Base-by-base conservation (phyloP, 2,797 vertebrate genomes). In the Eospalax fontanierii region DNA sequence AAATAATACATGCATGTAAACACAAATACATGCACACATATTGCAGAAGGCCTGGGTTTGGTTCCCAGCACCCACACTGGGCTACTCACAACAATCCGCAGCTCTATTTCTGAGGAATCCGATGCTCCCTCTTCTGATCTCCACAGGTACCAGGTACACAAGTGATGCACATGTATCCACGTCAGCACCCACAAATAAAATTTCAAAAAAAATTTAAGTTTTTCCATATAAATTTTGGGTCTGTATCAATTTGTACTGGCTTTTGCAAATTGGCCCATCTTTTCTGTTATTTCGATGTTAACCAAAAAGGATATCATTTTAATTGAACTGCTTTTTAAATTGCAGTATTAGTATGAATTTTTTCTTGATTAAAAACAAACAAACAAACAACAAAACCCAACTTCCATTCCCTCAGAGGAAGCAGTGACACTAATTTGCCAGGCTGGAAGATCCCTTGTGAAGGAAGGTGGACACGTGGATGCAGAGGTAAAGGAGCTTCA, bases 281-380 rank as follows among this genome's bases (percentile, higher is more conserved):
- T 92, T 83, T 89, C 54, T 82, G 30, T 86, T 80, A 18, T 75
- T 94, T 96, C 83, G 90, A 22, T 11, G 22, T 86, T 12, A 38
- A 87, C 7, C 63, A 89, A 84, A 91, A 83, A 46, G 85, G 73
- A 90, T 70, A 54, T 26, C 43, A 54, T 68, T 87, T 82, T 80
- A 70, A 70, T 78, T 80, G 16, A 95, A 65, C 82, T 87, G 38
- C 54, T 93, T 96, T 92, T 50, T 70, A 75, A 79, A 61, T 11
- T 80, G 46, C 14, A 61, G 6, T 86, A 54, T 92, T 46, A 63
- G 88, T 61, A 89, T 80, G 50, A 80, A 61, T 24, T 61, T 83
- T 76, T 50, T 80, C 81, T 86, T 80, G 28, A 82, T 66, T 43
- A 33, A 66, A 83, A 83, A 38, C 61, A 46, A n/a, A n/a, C n/a